Conservation (phyloP, 2,113 vertebrate species). For the Isurus oxyrinchus region DNA sequence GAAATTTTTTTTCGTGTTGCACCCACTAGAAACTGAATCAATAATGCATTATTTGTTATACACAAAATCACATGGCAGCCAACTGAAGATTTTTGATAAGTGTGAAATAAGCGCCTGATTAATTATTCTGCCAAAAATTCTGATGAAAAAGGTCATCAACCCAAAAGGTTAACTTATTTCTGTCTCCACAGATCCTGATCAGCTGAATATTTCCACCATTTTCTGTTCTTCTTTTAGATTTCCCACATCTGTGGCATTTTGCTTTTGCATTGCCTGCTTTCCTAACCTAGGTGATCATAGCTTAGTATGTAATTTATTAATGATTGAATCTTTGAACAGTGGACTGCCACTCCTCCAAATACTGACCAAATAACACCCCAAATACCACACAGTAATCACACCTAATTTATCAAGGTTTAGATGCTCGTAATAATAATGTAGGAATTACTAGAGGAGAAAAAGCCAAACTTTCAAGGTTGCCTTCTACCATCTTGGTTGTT, state of each 20-base stretch:
- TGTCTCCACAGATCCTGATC: no score
- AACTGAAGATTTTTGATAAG: background rate
- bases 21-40: background rate
- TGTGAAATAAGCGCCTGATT: background rate
- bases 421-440: background rate
- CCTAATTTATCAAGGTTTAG: background rate
- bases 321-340: background rate
- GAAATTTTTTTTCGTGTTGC: background rate
- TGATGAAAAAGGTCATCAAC: no score
- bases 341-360: background rate
- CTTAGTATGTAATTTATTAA: no score
- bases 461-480: no score
- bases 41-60: background rate
- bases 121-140: background rate
- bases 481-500: no score
- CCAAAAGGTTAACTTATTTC: no score
- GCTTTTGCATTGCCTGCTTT: no score
- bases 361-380: background rate
- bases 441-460: background rate
- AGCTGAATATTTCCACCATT: no score
- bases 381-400: background rate
- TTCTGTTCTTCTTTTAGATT: no score
- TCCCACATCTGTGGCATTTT: no score
- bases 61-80: background rate
- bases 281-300: no score